Evolutionary conservation across 2,888 invertebrate genomes (phyloP), one percentile per base, ranked within the genome.

Genomic region (Diarsia brunnea): DNA sequence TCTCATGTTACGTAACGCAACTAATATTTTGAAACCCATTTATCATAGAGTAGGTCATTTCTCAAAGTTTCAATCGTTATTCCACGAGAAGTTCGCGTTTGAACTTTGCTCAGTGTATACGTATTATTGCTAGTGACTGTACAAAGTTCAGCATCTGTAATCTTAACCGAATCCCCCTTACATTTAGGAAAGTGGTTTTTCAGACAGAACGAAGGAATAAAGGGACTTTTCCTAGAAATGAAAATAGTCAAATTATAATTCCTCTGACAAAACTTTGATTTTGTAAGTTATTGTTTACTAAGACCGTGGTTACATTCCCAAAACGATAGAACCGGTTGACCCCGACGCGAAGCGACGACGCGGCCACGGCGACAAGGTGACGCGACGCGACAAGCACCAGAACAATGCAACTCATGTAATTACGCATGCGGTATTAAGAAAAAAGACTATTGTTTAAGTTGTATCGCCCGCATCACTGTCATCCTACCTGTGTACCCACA

Each of bases 351-450:
- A 21, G 43, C 27, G 24, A 60, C 38, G 58, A 24, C 38, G 49
- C 43, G n/a, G n/a, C n/a, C n/a, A n/a, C n/a, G 60, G 74, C 65
- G 65, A 76, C 78, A 1, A 4, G 12, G 21, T 45, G 78, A 82
- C 69, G 83, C 78, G 67, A 21, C 69, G 51, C 82, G 43, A 67
- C 53, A 45, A 63, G 12, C 24, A 53, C 38, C 71, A 68, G 64
- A 55, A 84, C 79, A 80, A 82, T 82, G 66, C 43, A 69, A 70
- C 60, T 68, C 38, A 68, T 78, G 43, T 78, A 64, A 80, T 83
- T 78, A 71, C 53, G 64, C 43, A 69, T 71, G 51, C 58, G 43
- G 68, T 53, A 43, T 58, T 53, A 60, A 65, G 11, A 45, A 82
- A 82, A 82, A 64, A 79, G 2, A 58, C 70, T 67, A 78, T 83